Percentiles rank a stretch among this genome's conserved stretches.
phyloP scores from a whole-genome alignment of 2,113 vertebrate genomes.

The Dasyornis broadbenti region DNA sequence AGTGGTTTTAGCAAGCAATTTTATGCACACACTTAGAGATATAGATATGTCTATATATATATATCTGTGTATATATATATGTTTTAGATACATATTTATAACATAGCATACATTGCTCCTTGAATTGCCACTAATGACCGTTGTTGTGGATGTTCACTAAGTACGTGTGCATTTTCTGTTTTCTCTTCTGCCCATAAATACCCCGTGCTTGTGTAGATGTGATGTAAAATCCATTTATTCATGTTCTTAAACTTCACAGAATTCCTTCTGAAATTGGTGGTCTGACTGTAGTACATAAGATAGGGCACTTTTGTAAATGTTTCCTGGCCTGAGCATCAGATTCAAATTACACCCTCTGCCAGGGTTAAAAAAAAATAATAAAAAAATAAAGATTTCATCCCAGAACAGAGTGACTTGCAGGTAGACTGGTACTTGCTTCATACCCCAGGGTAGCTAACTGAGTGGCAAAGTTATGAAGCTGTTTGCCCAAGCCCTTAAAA shows the following conservation, averaged over 20 bases:
- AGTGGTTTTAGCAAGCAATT: neutral
- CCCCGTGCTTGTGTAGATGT: neutral
- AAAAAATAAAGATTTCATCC: neutral
- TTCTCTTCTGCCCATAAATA: neutral
- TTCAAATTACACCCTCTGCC: neutral
- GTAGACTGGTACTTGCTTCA: neutral
- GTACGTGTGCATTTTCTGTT: neutral
- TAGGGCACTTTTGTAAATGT: neutral
- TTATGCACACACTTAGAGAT: neutral
- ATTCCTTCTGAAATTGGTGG: neutral
- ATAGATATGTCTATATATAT: fast-evolving
- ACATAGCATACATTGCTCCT: neutral
- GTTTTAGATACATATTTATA: neutral
- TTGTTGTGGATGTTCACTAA: neutral
- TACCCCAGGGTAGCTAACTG: neutral
- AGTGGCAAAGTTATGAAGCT: neutral
- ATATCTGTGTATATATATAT: fast-evolving
- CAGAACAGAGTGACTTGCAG: neutral
- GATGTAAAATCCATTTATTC: neutral
- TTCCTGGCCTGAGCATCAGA: neutral
- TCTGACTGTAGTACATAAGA: neutral
- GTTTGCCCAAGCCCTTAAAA: neutral
- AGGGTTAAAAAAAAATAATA: neutral
- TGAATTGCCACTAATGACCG: neutral
- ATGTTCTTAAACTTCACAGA: neutral